Evolutionary conservation across 2,113 vertebrate species (phyloP).

Genomic region (Mormoops blainvillei): DNA sequence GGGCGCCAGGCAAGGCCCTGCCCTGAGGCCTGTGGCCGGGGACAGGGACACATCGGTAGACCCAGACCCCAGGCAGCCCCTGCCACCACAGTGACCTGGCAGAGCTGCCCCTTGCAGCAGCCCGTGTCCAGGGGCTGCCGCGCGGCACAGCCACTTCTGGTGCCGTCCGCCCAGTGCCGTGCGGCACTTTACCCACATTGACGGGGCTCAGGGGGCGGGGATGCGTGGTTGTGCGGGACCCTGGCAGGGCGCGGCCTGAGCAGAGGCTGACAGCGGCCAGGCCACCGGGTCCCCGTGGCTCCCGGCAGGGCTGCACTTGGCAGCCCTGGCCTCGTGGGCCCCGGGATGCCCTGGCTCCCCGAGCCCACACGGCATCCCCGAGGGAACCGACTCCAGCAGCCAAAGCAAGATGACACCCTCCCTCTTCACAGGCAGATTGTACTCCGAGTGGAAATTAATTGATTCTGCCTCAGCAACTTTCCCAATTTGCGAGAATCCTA

Average conservation of each 20-base stretch:
- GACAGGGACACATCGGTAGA: not conserved
- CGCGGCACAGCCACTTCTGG: not conserved
- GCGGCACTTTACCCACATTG: rapidly evolving
- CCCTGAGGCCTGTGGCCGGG: too few relatives aligned
- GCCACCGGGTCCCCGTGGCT: rapidly evolving
- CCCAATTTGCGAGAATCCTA: not conserved
- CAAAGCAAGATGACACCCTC: not conserved
- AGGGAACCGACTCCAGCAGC: not conserved
- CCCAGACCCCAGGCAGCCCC: not conserved
- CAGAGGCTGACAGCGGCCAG: too few relatives aligned
- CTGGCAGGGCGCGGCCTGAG: not conserved
- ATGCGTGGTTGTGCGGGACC: rapidly evolving
- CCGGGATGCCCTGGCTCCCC: not conserved
- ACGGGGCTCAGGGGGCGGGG: rapidly evolving
- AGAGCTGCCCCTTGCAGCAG: too few relatives aligned
- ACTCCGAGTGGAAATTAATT: not conserved
- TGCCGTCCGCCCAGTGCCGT: rapidly evolving
- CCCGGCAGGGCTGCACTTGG: rapidly evolving
- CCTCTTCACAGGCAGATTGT: not conserved
- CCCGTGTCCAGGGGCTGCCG: rapidly evolving
- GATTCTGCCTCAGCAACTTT: not conserved
- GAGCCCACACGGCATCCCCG: not conserved
- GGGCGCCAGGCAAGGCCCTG: rapidly evolving
- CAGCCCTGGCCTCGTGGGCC: too few relatives aligned
- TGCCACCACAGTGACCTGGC: rapidly evolving